A percentile compares a stretch with the other conserved stretches of the same genome.
These are phyloP conservation scores for Takifugu rubripes DNA, from an alignment of 2,797 vertebrate genomes.

Conservation along the genomic window DNA sequence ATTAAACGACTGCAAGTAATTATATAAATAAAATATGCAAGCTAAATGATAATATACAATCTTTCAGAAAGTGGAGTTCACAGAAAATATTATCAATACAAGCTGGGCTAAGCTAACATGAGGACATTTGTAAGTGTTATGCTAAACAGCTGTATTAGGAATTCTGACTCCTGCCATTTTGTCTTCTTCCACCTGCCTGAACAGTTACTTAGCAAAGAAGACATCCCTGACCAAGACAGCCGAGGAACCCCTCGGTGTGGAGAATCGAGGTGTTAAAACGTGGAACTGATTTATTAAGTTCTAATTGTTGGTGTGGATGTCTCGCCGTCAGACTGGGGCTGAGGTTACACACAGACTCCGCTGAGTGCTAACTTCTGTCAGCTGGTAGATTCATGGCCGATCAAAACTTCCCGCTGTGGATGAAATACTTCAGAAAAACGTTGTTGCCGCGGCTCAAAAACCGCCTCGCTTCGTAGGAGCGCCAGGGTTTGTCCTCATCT, in stretches of 20 bases:
- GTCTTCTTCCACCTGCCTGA: neutral
- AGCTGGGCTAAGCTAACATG: neutral
- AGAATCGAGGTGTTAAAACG: constrained; percentile 72
- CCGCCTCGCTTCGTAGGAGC: constrained; percentile 60
- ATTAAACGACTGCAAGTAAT: no score
- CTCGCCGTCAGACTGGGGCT: constrained; percentile 67
- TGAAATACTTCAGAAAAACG: constrained; percentile 77
- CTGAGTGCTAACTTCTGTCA: constrained; percentile 81
- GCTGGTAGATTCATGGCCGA: constrained; percentile 66
- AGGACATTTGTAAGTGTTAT: neutral
- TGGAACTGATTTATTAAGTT: constrained; percentile 77
- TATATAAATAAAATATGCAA: no score
- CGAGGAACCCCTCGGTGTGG: constrained; percentile 25
- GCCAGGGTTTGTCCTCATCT: constrained; percentile 72
- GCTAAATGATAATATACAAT: no score
- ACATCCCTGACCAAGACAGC: constrained; percentile 44
- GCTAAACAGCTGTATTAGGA: no score
- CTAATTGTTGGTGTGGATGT: constrained; percentile 81
- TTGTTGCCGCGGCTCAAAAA: constrained; percentile 76
- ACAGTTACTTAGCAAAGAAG: constrained; percentile 43
- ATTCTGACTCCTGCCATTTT: neutral
- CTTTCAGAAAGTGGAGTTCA: no score
- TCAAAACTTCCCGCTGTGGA: constrained; percentile 55
- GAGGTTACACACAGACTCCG: constrained; percentile 74
- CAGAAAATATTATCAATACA: no score